These are phyloP conservation scores for Mesochorus sp. DNA, from an alignment of 2,888 invertebrate genomes.

Conservation along the genomic window DNA sequence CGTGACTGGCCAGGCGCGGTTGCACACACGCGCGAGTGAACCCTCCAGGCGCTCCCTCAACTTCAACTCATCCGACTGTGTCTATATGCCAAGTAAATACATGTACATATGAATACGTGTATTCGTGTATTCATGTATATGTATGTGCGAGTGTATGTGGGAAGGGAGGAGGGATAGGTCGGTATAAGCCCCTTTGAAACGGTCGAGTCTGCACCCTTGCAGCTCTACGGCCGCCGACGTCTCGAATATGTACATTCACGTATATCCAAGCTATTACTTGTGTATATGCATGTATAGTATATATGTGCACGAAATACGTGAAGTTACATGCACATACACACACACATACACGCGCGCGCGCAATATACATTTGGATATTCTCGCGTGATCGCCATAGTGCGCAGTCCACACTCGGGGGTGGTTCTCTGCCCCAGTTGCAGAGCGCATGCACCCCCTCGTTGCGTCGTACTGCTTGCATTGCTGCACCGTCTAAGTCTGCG, in stretches of 20 bases:
- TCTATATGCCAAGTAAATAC: constrained; percentile 8
- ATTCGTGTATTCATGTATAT: background rate
- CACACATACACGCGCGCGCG: background rate
- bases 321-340: background rate
- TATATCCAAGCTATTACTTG: background rate
- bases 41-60: constrained; percentile 14
- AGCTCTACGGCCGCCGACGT: constrained; percentile 52
- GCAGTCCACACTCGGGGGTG: constrained; percentile 40
- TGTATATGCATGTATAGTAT: background rate
- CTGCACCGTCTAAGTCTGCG: background rate
- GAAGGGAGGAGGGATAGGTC: no score
- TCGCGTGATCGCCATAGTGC: constrained; percentile 7
- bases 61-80: constrained; percentile 36
- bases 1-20: constrained; percentile 54
- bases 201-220: constrained; percentile 42
- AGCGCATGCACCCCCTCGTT: constrained; percentile 63
- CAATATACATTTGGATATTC: constrained; percentile 31
- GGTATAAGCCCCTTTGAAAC: constrained; percentile 40
- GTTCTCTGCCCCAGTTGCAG: constrained; percentile 70
- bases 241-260: constrained; percentile 1
- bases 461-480: constrained; percentile 25
- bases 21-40: constrained; percentile 21
- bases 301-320: no score
- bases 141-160: no score
- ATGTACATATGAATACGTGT: background rate